Evolutionary conservation across 2,888 invertebrate genomes (phyloP).

Genomic region (Scaeva pyrastri): DNA sequence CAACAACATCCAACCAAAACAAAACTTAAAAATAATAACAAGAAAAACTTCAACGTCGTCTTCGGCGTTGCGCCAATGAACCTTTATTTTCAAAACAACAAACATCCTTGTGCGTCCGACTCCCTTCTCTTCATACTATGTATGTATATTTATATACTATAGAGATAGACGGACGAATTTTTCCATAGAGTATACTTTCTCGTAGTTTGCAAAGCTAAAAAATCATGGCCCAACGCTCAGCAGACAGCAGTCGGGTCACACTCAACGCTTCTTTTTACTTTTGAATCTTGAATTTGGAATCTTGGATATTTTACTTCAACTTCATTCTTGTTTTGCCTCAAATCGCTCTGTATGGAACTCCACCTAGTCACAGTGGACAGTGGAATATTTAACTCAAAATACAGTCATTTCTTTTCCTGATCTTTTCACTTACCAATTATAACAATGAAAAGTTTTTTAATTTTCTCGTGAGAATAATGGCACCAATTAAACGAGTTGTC

Average conservation of each 20-base stretch:
- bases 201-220: constrained; percentile 30
- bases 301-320: constrained; percentile 29
- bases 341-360: not conserved
- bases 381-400: not conserved
- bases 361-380: constrained; percentile 9
- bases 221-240: constrained; percentile 46
- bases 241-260: constrained; percentile 46
- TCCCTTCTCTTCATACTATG: constrained; percentile 35
- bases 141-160: too few species aligned
- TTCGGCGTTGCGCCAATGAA: constrained; percentile 47
- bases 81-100: constrained; percentile 65
- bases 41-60: constrained; percentile 54
- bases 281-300: constrained; percentile 20
- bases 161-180: constrained; percentile 10
- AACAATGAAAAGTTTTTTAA: too few species aligned
- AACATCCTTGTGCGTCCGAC: constrained; percentile 68
- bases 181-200: too few species aligned
- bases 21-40: constrained; percentile 46
- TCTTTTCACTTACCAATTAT: too few species aligned
- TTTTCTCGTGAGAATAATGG: too few species aligned
- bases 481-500: too few species aligned
- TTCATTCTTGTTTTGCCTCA: constrained; percentile 48
- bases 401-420: not conserved
- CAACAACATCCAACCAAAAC: constrained; percentile 50
- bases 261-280: constrained; percentile 41